These are phyloP conservation scores for Pelobates fuscus DNA, from an alignment of 2,113 vertebrate species.

Conservation along the genomic window DNA sequence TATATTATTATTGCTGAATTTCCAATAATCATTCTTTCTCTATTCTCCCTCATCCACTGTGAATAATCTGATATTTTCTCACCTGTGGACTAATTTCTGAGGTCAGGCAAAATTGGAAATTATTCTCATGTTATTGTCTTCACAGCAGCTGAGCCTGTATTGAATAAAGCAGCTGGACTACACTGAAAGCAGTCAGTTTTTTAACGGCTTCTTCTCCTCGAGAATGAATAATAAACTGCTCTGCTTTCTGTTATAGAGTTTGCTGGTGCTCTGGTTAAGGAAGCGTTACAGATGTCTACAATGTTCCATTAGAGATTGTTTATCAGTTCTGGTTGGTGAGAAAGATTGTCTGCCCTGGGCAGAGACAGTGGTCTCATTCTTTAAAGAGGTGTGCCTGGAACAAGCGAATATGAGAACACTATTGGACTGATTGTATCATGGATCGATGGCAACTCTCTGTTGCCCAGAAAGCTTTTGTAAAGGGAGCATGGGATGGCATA, in stretches of 20 bases:
- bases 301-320: slow-evolving; percentile 7
- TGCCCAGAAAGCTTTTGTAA: not conserved
- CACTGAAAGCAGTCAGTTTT: not conserved
- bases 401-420: slow-evolving; percentile 31
- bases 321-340: not conserved
- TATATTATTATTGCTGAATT: slow-evolving; percentile 4
- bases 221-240: not conserved
- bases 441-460: slow-evolving; percentile 5
- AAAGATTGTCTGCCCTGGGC: slow-evolving; percentile 24
- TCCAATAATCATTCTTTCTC: slow-evolving; percentile 49
- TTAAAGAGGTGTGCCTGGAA: slow-evolving; percentile 12
- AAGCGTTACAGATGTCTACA: not conserved
- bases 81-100: slow-evolving; percentile 46
- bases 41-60: slow-evolving; percentile 29
- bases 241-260: not conserved
- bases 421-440: not conserved
- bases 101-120: slow-evolving; percentile 10
- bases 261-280: not conserved
- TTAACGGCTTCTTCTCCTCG: not conserved
- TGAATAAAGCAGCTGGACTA: not conserved
- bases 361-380: slow-evolving; percentile 12
- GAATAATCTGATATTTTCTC: slow-evolving; percentile 41
- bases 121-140: not conserved
- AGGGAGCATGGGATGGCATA: not conserved
- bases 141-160: slow-evolving; percentile 17